A percentile compares a stretch with the other conserved stretches of the same genome.
These are phyloP conservation scores for Piprites chloris DNA, from an alignment of 2,113 vertebrate genomes.

Conservation along the genomic window DNA sequence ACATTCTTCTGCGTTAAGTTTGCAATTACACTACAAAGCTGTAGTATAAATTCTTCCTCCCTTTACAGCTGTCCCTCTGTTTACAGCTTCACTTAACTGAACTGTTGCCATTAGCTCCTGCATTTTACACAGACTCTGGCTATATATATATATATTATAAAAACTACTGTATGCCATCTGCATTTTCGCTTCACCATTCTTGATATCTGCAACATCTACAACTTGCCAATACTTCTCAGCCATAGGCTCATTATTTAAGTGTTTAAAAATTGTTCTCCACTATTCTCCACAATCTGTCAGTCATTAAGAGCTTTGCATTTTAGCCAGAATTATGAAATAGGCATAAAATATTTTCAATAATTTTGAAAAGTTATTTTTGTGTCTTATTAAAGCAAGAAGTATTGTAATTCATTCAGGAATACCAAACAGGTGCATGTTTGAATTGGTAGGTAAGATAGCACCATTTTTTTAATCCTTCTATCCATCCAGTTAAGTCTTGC, in stretches of 20 bases:
- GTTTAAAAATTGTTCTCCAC: not conserved
- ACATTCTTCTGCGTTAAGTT: not conserved
- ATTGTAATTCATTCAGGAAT: not conserved
- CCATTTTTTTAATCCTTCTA: not conserved
- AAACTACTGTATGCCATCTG: not conserved
- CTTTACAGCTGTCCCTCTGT: not conserved
- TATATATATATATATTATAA: not conserved
- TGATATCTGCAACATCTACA: not conserved
- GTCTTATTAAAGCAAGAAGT: not conserved
- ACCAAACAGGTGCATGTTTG: not conserved
- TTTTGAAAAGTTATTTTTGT: not conserved
- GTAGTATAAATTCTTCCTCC: not conserved
- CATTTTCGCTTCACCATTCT: not conserved
- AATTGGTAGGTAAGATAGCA: not conserved
- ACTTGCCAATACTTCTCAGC: not conserved
- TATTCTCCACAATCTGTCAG: not conserved
- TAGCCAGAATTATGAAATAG: not conserved
- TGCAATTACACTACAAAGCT: slow-evolving; percentile 31
- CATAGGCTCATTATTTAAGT: not conserved
- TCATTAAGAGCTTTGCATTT: not conserved
- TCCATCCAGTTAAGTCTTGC: not conserved
- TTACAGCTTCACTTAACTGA: not conserved
- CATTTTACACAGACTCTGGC: not conserved
- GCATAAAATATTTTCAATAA: not conserved
- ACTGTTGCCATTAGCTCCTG: not conserved